Base-by-base conservation (phyloP, 2,113 vertebrate genomes). In the Probosciger aterrimus region DNA sequence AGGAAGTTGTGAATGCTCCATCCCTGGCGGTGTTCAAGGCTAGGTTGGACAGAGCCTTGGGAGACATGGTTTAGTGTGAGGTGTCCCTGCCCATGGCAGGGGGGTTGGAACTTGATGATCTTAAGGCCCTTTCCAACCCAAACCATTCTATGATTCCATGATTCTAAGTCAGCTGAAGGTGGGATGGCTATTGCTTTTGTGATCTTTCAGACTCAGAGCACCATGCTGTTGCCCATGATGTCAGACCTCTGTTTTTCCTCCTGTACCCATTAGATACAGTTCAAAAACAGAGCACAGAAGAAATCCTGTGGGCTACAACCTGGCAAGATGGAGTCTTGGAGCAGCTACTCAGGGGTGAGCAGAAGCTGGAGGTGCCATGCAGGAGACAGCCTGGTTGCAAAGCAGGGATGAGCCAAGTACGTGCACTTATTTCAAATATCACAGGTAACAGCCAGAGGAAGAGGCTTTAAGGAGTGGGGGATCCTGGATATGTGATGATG, bases 151-250 rank as follows among this genome's bases (percentile, higher is more conserved):
- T 59, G 30, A 19, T 31, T 55, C 30, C 31, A 55, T 33, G 22
- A 59, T 35, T n/a, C 55, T 59, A 39, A 41, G 19, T 10, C 13
- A 9, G 5, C 22, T 5, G 27, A 46, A 50, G 43, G 7, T 20
- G 27, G 27, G 49, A 27, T 25, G 80, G 47, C 73, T 91, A 0
- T 12, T 23, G 63, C 59, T 63, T 43, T 90, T 23, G 1, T 1
- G 1, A 23, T 52, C 28, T 23, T 52, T 27, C 49, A 22, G 49
- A 6, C 24, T 28, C 74, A 46, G 68, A 69, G 41, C 31, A 47
- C 35, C 49, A 14, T 0, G 0, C 44, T 3, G 0, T 1, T 57
- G 60, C 23, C 35, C n/a, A 5, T 2, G 6, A 18, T 19, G 35
- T 27, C 3, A 3, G 67, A 75, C 16, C 23, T 84, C 44, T 69